Base-by-base conservation (phyloP, 1,140 invertebrate species). In the Temnothorax nylanderi region DNA sequence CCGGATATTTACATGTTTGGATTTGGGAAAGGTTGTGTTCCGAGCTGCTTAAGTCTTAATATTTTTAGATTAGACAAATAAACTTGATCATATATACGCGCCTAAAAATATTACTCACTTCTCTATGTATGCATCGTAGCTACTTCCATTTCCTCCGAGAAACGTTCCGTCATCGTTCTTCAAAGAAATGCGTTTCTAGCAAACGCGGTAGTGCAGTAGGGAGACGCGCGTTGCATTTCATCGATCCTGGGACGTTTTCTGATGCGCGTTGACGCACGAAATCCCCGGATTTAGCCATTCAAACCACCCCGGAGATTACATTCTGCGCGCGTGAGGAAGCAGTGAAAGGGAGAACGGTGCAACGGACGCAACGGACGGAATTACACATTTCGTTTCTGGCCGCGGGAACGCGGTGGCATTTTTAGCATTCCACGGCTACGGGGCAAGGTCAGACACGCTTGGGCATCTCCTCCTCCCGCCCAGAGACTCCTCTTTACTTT, bases 351-450 rank as follows among this genome's bases (percentile, higher is more conserved):
- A 87, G 80, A 84, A 87, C 58, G 69, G 49, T 54, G 16, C 77
- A 26, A 78, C 34, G 51, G 5, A 62, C 16, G 44, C 41, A 51
- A 58, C 67, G 60, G 47, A 21, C 71, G 64, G 69, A 72, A 77
- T 86, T 71, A 62, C 44, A 84, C 41, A 84, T 84, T 67, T 58
- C 49, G 51, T 86, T 69, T 65, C 74, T 71, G 58, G 41, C 37
- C n/a, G 41, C 51, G 54, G 26, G 62, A 71, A 58, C 44, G 41
- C 49, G 41, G 16, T 21, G 62, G 67, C 72, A 85, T 85, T 87
- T 87, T 87, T 85, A 75, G 81, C 65, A 87, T 87, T 87, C 82
- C 81, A 49, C 13, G 32, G 54, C 64, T 77, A 71, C 62, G 21
- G 54, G 51, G 54, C 86, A 87, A 87, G 86, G 82, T 87, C 81